Percentiles rank a stretch among this genome's conserved stretches.
Conservation (phyloP, 2,113 vertebrate species). For the Notarius lentiginosus region DNA sequence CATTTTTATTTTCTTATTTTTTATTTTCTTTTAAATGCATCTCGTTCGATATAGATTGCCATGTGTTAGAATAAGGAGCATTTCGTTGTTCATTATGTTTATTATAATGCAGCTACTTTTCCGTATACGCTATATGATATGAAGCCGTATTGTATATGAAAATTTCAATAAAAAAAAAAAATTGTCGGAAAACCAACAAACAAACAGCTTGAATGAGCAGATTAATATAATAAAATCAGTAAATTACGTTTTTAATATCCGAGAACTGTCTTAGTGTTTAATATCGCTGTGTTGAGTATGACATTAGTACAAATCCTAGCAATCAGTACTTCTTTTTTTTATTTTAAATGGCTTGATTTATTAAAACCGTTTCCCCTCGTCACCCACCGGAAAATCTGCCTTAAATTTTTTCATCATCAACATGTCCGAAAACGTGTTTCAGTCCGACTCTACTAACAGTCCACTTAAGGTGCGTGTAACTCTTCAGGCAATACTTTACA, state of each 20-base stretch:
- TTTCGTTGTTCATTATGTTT: too few species aligned
- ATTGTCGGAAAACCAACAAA: not conserved
- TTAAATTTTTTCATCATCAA: not conserved
- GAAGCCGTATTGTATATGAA: too few species aligned
- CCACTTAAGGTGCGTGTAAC: not conserved
- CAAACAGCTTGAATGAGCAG: not conserved
- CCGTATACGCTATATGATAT: too few species aligned
- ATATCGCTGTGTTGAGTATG: not conserved
- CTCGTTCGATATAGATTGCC: too few species aligned
- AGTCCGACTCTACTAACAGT: not conserved
- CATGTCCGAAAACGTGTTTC: too few species aligned
- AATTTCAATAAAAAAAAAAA: too few species aligned
- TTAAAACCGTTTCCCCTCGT: not conserved
- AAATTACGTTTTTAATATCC: not conserved
- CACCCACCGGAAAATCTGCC: too few species aligned
- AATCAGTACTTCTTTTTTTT: not conserved
- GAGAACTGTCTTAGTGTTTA: not conserved
- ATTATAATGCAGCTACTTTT: too few species aligned
- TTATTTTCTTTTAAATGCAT: too few species aligned
- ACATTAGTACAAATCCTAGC: not conserved
- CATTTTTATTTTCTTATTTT: too few species aligned
- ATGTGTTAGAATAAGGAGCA: too few species aligned
- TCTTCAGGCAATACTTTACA: not conserved
- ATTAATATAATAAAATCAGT: not conserved
- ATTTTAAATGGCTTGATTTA: not conserved